Evolutionary conservation across 2,888 invertebrate species (phyloP), one percentile per base, ranked within the genome.

Genomic region (Tupiocoris notatus): DNA sequence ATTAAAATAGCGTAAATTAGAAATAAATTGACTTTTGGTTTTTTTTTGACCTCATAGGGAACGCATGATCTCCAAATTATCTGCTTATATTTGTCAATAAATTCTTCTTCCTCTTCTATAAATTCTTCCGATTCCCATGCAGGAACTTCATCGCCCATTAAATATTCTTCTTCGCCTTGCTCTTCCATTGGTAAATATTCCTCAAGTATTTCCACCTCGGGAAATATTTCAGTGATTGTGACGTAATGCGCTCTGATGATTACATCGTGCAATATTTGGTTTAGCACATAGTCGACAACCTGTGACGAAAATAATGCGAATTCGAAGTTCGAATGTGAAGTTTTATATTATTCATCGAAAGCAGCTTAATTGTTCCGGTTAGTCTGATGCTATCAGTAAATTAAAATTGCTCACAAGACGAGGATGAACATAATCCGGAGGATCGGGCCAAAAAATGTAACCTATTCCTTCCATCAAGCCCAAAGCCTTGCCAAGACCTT

Each of bases 371-470:
- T n/a, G n/a, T n/a, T n/a, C n/a, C n/a, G n/a, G n/a, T n/a, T n/a
- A n/a, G n/a, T n/a, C n/a, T n/a, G n/a, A n/a, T n/a, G n/a, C n/a
- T n/a, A n/a, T n/a, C n/a, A n/a, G n/a, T n/a, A n/a, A n/a, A n/a
- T n/a, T n/a, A n/a, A n/a, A n/a, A 39, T 39, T 12, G 39, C 59
- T 59, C 59, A 3, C 17, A 59, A 59, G 6, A 59, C 73, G 73
- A 20, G 73, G 63, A 39, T 73, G 73, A 20, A 73, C 21, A 54
- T 22, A 63, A 39, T 73, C 73, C 6, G 73, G 73, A 1, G 64
- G 63, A 54, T 73, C 73, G 0, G 75, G 75, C 75, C 75, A 75
- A 57, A 75, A 75, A 18, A 65, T 39, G 65, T 58, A 75, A 25
- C 75, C 75, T 24, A 24, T 20, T 9, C 75, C 75, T 7, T 57